Evolutionary conservation across 2,888 invertebrate species (phyloP), one percentile per base, ranked within the genome.

Genomic region (Leucophora obtusa): DNA sequence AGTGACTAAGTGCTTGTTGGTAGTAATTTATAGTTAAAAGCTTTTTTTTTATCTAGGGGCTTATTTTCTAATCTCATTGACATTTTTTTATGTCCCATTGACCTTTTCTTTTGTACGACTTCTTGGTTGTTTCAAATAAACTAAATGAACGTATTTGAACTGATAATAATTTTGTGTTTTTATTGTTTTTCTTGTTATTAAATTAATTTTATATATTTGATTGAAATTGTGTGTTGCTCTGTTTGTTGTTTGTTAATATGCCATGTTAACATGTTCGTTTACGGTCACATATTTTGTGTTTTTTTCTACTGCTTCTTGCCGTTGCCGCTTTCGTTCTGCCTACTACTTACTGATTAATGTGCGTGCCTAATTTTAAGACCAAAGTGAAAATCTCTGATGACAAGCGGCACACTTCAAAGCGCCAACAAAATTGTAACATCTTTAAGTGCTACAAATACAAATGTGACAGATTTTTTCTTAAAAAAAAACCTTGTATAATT

Each of bases 381-480:
- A 62, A 66, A 68, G 72, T 73, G 72, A 71, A 72, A 77, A 76
- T 80, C 72, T 76, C 21, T 56, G 72, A 51, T 80, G 80, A 80
- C 80, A 80, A 18, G 69, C 80, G 80, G 80, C 77, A 80, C 80
- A 80, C 80, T 80, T 80, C 72, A 80, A 80, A 76, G 76, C 38
- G 58, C 24, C 15, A 8, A 21, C 15, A n/a, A 11, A 33, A 38
- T 14, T 38, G 51, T 51, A 18, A 33, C 54, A 47, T 75, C 35
- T 24, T 7, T 53, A 17, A 38, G 24, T 9, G 50, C 18, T 56
- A 21, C 10, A 24, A 75, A 47, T 18, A 21, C 14, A 51, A 28
- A 11, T 62, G 35, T 47, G 18, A 60, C 43, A 53, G 24, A 58
- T 66, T 47, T 68, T 7, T 24, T 54, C 5, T 24, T 6, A 28